Evolutionary conservation across 1,140 invertebrate genomes (phyloP), one percentile per base, ranked within the genome.

Genomic region (Neomicropteryx cornuta): DNA sequence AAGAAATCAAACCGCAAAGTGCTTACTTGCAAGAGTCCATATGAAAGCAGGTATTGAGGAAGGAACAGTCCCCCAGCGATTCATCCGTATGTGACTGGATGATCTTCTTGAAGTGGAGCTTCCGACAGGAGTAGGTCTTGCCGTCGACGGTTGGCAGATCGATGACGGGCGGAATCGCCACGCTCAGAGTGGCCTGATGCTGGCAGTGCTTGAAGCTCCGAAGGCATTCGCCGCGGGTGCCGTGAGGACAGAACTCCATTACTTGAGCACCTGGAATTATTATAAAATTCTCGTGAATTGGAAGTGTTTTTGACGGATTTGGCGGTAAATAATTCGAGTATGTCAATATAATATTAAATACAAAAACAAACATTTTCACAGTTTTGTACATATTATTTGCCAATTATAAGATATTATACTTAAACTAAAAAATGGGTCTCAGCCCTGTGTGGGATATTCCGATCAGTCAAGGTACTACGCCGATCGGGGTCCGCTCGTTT

Each of bases 31-130:
- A 97, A 32, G 87, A 92, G 48, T 97, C 92, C 93, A 98, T 97
- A 56, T 98, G 94, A 56, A 97, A 98, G 59, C 94, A 97, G 1
- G 94, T 98, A 56, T 98, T 97, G 0, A 97, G 71, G 63, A 97
- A 97, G 28, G 92, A 97, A 60, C 94, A 97, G 58, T 97, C 94
- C 0, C 94, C 94, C 4, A 97, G 69, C 0, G 87, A 79, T 62
- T 97, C 93, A 60, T 97, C 95, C 0, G 95, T 98, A 58, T 97
- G 94, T 42, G 80, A 77, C 59, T 97, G 91, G 44, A 97, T 94
- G 40, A 97, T 97, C 70, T 97, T 97, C 53, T 89, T 88, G 56
- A 97, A 98, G 63, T 98, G 94, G 18, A 97, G 68, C 55, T 94
- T 92, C 41, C 81, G 83, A 65, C 94, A 98, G 10, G 33, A 30